Base-by-base conservation (phyloP, 2,888 invertebrate species). In the Anoplius nigerrimus region DNA sequence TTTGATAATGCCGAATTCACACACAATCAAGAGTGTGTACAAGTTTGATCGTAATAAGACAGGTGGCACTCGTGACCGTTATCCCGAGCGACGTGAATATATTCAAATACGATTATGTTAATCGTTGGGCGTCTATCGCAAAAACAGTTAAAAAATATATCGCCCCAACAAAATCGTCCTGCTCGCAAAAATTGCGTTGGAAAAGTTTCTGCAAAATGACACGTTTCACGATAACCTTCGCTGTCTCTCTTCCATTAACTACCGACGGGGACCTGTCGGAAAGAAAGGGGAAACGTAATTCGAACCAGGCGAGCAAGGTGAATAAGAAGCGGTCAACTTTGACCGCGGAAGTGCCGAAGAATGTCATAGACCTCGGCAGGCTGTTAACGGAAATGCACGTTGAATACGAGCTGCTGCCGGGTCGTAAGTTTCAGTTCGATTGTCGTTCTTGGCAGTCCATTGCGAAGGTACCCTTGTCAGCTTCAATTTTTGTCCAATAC, bases 401-500 rank as follows among this genome's bases (percentile, higher is more conserved):
- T n/a, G 71, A 71, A 45, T 73, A 73, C 18, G 71, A 73, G 20
- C 57, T 68, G 20, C 6, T 72, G 3, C 68, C 71, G 22, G 59
- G 62, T 46, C 65, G 62, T 51, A 65, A 46, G 45, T 73, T 68
- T 48, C 56, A 65, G 24, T 64, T 71, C 22, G 72, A 73, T 60
- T 73, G 72, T 18, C 62, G 68, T n/a, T 71, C 64, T 53, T 71
- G 71, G 71, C 59, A 71, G 16, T 65, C 59, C 11, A 59, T 61
- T 0, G 22, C 64, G 1, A 71, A 73, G 63, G 72, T 71, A 65
- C 8, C n/a, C n/a, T n/a, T n/a, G n/a, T n/a, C n/a, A n/a, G n/a
- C n/a, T n/a, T n/a, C n/a, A n/a, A n/a, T n/a, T n/a, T n/a, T n/a
- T n/a, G n/a, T n/a, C n/a, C n/a, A n/a, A n/a, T n/a, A n/a, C n/a